Percentiles rank a stretch among this genome's conserved stretches.
These are phyloP conservation scores for Nansenia antarctica DNA, from an alignment of 2,113 vertebrate genomes.

Conservation along the genomic window DNA sequence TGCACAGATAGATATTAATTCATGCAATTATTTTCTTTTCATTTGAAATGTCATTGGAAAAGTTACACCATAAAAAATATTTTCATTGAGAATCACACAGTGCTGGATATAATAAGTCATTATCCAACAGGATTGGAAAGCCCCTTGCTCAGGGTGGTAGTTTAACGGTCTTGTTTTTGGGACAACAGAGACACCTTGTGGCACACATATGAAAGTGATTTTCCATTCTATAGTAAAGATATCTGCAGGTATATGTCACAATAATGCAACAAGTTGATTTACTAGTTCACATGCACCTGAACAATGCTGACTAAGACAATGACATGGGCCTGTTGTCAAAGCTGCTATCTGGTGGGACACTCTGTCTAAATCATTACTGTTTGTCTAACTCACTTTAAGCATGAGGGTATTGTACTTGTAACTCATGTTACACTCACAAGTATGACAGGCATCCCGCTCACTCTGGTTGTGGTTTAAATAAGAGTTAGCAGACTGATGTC, in stretches of 20 bases:
- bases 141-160: not conserved
- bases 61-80: not conserved
- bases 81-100: not conserved
- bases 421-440: conserved; percentile 81
- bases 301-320: too few species aligned
- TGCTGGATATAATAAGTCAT: too few species aligned
- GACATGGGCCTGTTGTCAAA: not conserved
- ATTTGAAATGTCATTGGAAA: not conserved
- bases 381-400: conserved; percentile 72
- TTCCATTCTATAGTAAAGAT: not conserved
- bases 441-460: conserved; percentile 83
- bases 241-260: not conserved
- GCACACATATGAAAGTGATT: not conserved
- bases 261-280: too few species aligned
- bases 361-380: conserved; percentile 26
- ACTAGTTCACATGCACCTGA: too few species aligned
- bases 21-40: too few species aligned
- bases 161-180: conserved; percentile 15
- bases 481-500: conserved; percentile 79
- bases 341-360: not conserved
- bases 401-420: conserved; percentile 77
- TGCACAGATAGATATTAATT: not conserved
- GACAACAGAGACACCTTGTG: conserved; percentile 64
- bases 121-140: too few species aligned
- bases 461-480: conserved; percentile 72